Evolutionary conservation across 2,797 vertebrate genomes (phyloP).

Genomic region (Lepus oiostolus): DNA sequence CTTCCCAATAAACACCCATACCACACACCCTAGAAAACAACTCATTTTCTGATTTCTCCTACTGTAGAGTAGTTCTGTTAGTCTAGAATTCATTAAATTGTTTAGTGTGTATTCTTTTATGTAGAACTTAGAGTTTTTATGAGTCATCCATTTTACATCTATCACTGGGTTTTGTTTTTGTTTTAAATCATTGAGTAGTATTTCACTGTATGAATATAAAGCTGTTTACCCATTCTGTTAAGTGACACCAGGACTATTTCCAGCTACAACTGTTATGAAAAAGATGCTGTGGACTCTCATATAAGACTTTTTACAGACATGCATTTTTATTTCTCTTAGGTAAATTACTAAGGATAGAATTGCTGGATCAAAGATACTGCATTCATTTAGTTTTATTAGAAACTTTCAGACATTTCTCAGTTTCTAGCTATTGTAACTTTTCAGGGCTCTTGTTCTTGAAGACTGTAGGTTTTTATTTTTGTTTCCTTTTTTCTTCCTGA

Average conservation of each 20-base stretch:
- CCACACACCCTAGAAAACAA: neutral
- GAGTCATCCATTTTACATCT: neutral
- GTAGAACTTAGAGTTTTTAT: neutral
- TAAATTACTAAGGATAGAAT: neutral
- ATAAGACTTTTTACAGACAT: neutral
- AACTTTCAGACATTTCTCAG: neutral
- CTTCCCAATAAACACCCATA: neutral
- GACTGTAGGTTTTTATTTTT: neutral
- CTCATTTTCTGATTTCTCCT: neutral
- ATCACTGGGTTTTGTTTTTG: neutral
- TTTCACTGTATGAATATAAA: neutral
- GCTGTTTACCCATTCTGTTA: neutral
- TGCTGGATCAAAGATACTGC: neutral
- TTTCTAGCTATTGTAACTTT: neutral
- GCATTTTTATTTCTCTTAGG: neutral
- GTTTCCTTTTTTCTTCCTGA: neutral
- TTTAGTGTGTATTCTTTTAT: neutral
- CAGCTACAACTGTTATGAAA: neutral
- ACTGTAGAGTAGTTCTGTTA: neutral
- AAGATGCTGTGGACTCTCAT: neutral
- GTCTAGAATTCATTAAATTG: neutral
- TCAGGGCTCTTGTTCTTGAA: neutral
- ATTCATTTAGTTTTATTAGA: conserved; percentile 16
- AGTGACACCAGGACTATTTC: neutral
- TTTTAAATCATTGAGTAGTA: neutral